Evolutionary conservation across 2,797 vertebrate genomes (phyloP).

Genomic region (Darevskia mixta): DNA sequence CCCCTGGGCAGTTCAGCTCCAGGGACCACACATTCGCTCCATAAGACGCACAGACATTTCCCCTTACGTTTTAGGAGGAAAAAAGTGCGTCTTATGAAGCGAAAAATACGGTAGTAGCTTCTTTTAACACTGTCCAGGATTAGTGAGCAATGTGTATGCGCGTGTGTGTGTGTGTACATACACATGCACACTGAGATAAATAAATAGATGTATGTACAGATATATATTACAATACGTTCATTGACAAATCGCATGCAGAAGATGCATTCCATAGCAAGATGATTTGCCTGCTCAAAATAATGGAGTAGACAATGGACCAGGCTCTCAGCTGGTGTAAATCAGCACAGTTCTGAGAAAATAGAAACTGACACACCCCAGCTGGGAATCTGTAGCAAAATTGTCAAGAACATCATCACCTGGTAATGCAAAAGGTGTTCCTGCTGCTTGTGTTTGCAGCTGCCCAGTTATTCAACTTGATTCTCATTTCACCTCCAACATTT

Average conservation of each 20-base stretch:
- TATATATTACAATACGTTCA: neutral
- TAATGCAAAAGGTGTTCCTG: slow-evolving; percentile 34
- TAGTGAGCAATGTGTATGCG: neutral
- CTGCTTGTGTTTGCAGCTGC: slow-evolving; percentile 45
- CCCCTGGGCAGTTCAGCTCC: too few relatives aligned
- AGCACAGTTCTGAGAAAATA: slow-evolving; percentile 33
- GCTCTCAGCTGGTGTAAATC: slow-evolving; percentile 1
- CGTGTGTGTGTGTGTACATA: too few relatives aligned
- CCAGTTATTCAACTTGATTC: slow-evolving; percentile 9
- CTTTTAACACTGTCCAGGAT: neutral
- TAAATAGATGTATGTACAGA: neutral
- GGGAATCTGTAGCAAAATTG: slow-evolving; percentile 26
- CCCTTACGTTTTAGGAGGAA: too few relatives aligned
- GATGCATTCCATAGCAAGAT: neutral
- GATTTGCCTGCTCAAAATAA: slow-evolving; percentile 29
- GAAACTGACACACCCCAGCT: slow-evolving; percentile 25
- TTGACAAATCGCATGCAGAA: neutral
- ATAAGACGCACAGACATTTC: too few relatives aligned
- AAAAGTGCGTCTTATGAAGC: too few relatives aligned
- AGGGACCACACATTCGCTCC: too few relatives aligned
- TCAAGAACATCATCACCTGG: slow-evolving; percentile 36
- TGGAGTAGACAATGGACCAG: neutral
- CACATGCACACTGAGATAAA: too few relatives aligned
- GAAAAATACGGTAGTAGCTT: neutral
- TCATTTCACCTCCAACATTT: slow-evolving; percentile 28